Percentiles rank a stretch among this genome's conserved stretches.
These are phyloP conservation scores for Heliothis peltigera DNA, from an alignment of 2,888 invertebrate species.

Conservation along the genomic window DNA sequence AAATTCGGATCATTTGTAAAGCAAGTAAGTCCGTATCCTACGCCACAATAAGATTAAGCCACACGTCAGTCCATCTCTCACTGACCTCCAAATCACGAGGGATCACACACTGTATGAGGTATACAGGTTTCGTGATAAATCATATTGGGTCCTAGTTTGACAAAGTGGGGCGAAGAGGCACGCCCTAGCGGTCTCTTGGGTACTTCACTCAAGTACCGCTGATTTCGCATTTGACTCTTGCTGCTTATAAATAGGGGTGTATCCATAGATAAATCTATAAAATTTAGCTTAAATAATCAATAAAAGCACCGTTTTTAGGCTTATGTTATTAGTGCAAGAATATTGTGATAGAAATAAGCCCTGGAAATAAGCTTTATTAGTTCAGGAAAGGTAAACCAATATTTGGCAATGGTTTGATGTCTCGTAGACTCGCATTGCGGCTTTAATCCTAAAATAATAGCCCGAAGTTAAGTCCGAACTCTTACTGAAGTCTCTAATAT, in stretches of 20 bases:
- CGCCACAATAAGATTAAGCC: constrained; percentile 26
- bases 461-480: neutral
- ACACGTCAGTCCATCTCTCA: constrained; percentile 17
- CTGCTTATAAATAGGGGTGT: constrained; percentile 54
- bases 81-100: constrained; percentile 41
- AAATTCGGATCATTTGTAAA: constrained; percentile 10
- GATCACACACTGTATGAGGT: constrained; percentile 27
- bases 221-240: constrained; percentile 65
- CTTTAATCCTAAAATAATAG: neutral
- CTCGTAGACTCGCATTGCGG: neutral
- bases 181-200: constrained; percentile 53
- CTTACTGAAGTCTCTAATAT: neutral
- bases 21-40: constrained; percentile 22
- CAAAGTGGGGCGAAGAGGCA: constrained; percentile 59
- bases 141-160: constrained; percentile 57
- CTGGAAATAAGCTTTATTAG: neutral
- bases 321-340: neutral
- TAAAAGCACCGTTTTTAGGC: neutral
- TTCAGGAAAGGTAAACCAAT: neutral
- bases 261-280: neutral
- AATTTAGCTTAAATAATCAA: neutral
- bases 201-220: constrained; percentile 58
- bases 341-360: no score
- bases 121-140: constrained; percentile 53
- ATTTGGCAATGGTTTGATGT: neutral